Base-by-base conservation (phyloP, 1,140 invertebrate species). In the Notospermus geniculatus region DNA sequence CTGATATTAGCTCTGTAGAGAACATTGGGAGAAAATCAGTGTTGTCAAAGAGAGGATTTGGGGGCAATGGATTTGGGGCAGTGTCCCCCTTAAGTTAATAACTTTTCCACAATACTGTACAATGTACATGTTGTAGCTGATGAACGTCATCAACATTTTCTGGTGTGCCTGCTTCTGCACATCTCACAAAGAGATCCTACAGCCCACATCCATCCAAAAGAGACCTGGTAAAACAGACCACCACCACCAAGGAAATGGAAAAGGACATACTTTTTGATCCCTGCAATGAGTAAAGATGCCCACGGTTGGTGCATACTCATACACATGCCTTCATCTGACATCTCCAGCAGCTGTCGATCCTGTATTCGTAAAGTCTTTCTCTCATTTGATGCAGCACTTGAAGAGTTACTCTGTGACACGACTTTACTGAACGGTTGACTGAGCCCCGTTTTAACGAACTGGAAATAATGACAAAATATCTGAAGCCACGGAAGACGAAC, bases 261-360 rank as follows among this genome's bases (percentile, higher is more conserved):
- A 52, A 27, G n/a, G 43, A 64, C 83, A 82, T 79, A 95, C 92
- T 85, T 85, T 86, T 97, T 98, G 62, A 97, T 96, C 55, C 94
- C 95, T 27, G 87, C 85, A 2, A 96, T 86, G 0, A 98, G 82
- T 23, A 98, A 82, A 1, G 92, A 93, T 9, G 95, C 96, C 87
- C 91, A 97, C 0, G 96, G 96, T 75, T 98, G 95, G 82, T 95
- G 93, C 88, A 98, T 89, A 71, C 91, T 95, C 5, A 98, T 80
- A 81, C 95, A 97, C 66, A 88, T 82, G 1, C 93, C 94, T 68
- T 89, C 84, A 83, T 98, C 95, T 43, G 86, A 85, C 87, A 95
- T 93, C 83, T 93, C 90, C 68, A 91, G 86, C 55, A 93, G 83
- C 71, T 92, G 88, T 60, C 86, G 85, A 76, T 97, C 93, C 79